Evolutionary conservation across 2,888 invertebrate genomes (phyloP), one percentile per base, ranked within the genome.

Genomic region (Syritta pipiens): DNA sequence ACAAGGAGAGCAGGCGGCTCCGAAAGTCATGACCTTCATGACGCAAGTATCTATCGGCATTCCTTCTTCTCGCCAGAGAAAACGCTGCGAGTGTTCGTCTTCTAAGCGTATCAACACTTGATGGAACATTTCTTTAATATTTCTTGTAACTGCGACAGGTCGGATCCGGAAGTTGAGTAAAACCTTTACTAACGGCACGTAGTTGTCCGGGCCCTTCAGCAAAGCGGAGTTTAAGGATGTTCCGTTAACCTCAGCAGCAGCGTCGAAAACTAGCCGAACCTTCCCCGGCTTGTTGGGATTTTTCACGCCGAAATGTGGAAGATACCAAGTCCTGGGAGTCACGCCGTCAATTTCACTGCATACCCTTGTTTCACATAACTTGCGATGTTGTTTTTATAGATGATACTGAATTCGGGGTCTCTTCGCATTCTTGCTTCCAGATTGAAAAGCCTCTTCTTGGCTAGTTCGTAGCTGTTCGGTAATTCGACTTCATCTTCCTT

Each of bases 1-100:
- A 10, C 40, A 57, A 53, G 65, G 9, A 67, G 82, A 82, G 17
- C 83, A 81, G 37, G 83, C 83, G 1, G n/a, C n/a, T n/a, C n/a
- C n/a, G n/a, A n/a, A n/a, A n/a, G 71, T 83, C 81, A 83, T 82
- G 3, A 71, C 67, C 6, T 30, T 19, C 83, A 83, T 81, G 1
- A 75, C 60, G 42, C 82, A 82, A 12, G 62, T 71, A 3, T 77
- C 81, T 5, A 69, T 35, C 14, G 30, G 57, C 2, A 32, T 20
- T 1, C 17, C 30, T 2, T 19, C 24, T 14, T 40, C 28, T 28
- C 83, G 68, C 84, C 84, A 86, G 7, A 85, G 40, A 81, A 83
- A 84, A n/a, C 83, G 42, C 65, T 85, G 84, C 0, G 83, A 59
- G 37, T 82, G 51, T 42, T 83, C 83, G 59, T 86, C 86, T 20